Base-by-base conservation (phyloP, 2,113 vertebrate genomes). In the Megaptera novaeangliae region DNA sequence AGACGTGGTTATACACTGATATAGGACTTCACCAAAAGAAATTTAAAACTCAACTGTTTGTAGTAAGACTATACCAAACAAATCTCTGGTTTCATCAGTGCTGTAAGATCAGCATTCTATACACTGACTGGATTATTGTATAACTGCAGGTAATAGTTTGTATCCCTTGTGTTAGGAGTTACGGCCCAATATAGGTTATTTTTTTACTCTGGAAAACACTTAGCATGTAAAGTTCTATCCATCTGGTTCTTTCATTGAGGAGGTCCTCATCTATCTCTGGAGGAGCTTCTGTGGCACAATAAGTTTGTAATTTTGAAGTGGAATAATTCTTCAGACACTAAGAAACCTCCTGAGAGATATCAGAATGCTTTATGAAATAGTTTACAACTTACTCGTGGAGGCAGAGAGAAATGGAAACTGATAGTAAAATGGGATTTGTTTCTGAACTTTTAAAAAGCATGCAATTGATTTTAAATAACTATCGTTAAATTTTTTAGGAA, bases 291-390 rank as follows among this genome's bases (percentile, higher is more conserved):
- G 1, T 82, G 49, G 27, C 20, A 77, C 41, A 75, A 1, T 71
- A 71, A 63, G 3, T 89, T 84, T 85, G 8, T 88, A 69, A 52
- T 77, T 96, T 96, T 95, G 64, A 94, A 80, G 44, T 71, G 36
- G 6, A 92, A 15, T 95, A 34, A 69, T 66, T 95, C 27, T 91
- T 95, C 80, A 46, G 10, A 88, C 20, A 39, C 17, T 57, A 61
- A 93, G 44, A 55, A 89, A 81, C 59, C 12, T 57, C 39, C 72
- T 72, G 2, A 88, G 57, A 66, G 39, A 72, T 17, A 63, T 49
- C 29, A 83, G 46, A 91, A 61, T 46, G 39, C n/a, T 91, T 74
- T 96, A 23, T 82, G 85, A 88, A 91, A 72, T 63, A 87, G 75
- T 96, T 85, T 72, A 15, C 12, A 57, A 72, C 5, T 10, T 77